Evolutionary conservation across 2,797 vertebrate species (phyloP).

Genomic region (Acomys russatus): DNA sequence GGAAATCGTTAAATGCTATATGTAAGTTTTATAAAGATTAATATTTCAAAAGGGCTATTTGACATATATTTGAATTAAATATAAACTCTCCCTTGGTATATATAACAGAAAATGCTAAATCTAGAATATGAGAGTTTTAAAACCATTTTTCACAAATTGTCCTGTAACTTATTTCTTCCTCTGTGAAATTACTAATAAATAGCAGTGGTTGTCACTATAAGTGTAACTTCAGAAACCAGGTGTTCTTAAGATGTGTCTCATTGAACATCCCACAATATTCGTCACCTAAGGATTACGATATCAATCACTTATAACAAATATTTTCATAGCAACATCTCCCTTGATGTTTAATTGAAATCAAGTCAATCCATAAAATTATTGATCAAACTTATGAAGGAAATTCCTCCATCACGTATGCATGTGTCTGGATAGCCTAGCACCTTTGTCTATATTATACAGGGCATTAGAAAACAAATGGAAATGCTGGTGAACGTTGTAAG

Average conservation of each 20-base stretch:
- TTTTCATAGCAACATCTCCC: background rate
- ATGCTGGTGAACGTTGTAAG: background rate
- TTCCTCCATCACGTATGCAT: background rate
- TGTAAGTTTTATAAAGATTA: constrained; percentile 40
- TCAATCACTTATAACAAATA: background rate
- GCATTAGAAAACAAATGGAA: background rate
- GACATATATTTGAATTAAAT: constrained; percentile 51
- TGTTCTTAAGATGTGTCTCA: constrained; percentile 69
- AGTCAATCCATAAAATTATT: background rate
- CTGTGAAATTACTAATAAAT: constrained; percentile 78
- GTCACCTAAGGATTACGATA: background rate
- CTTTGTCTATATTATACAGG: background rate
- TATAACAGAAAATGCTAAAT: constrained; percentile 63
- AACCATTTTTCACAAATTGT: constrained; percentile 79
- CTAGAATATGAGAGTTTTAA: constrained; percentile 55
- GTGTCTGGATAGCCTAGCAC: background rate
- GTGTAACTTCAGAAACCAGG: constrained; percentile 60
- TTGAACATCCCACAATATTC: too few relatives aligned
- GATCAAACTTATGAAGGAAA: background rate
- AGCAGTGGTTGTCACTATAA: constrained; percentile 64
- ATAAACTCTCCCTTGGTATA: background rate
- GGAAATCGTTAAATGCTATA: background rate
- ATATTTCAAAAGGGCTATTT: constrained; percentile 44
- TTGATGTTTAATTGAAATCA: background rate
- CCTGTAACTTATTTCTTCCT: constrained; percentile 76